A percentile compares a stretch with the other conserved stretches of the same genome.
Conservation (phyloP, 1,140 invertebrate genomes). For the Lamellibrachia luymesi region DNA sequence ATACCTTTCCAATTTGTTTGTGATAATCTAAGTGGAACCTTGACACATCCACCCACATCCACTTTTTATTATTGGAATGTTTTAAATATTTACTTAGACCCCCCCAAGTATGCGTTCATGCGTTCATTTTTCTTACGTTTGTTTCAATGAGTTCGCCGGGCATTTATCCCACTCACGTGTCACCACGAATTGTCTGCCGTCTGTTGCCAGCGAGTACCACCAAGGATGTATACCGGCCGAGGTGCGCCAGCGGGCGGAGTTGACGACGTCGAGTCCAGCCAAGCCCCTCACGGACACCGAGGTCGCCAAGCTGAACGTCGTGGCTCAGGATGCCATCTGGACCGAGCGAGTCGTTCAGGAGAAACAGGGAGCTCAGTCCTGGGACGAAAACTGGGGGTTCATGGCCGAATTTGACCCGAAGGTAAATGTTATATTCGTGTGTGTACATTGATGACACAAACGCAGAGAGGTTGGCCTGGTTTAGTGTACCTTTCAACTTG, state of each 20-base stretch:
- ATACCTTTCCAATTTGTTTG: too few species aligned
- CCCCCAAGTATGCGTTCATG: too few species aligned
- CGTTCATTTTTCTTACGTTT: too few species aligned
- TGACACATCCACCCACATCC: too few species aligned
- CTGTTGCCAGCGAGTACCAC: conserved; percentile 10
- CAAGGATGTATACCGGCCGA: not conserved
- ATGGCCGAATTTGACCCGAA: conserved; percentile 45
- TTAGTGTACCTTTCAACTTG: not conserved
- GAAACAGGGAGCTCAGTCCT: conserved; percentile 8
- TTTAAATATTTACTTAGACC: too few species aligned
- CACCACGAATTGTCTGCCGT: not conserved
- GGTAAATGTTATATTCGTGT: conserved; percentile 26
- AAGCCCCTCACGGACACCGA: not conserved
- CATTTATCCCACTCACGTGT: not conserved
- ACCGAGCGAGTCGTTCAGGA: not conserved
- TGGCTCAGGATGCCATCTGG: not conserved
- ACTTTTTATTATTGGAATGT: too few species aligned
- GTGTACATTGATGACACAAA: too few species aligned
- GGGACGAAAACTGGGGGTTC: conserved; percentile 45
- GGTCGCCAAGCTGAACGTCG: conserved; percentile 13
- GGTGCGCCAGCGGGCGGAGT: not conserved
- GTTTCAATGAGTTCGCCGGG: too few species aligned
- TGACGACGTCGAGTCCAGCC: not conserved
- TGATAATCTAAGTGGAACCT: too few species aligned
- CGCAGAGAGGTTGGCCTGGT: conserved; percentile 8